Conservation (phyloP, 2,797 vertebrate genomes). For the Echeneis naucrates region DNA sequence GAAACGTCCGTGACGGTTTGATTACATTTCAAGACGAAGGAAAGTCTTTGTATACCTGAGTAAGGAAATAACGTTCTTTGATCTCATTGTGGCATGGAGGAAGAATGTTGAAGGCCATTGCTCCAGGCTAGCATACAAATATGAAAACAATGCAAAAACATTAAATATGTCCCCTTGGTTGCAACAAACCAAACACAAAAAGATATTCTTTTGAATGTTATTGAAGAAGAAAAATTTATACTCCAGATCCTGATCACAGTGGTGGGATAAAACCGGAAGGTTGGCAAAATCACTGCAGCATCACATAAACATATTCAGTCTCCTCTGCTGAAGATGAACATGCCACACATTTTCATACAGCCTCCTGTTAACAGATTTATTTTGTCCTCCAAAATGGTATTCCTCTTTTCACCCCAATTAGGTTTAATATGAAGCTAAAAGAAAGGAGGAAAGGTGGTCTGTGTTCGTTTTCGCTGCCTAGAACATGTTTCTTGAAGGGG, state of each 20-base stretch:
- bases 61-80: conserved; percentile 72
- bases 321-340: conserved; percentile 14
- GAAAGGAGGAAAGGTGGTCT: conserved; percentile 18
- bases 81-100: conserved; percentile 62
- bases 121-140: conserved; percentile 69
- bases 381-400: conserved; percentile 30
- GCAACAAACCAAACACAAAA: conserved; percentile 63
- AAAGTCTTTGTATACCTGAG: conserved; percentile 62
- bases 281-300: conserved; percentile 21
- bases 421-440: conserved; percentile 24
- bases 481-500: conserved; percentile 23
- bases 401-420: conserved; percentile 48
- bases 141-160: conserved; percentile 59
- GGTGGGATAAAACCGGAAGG: conserved; percentile 75
- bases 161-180: conserved; percentile 64
- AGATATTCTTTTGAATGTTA: conserved; percentile 65
- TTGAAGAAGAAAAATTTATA: conserved; percentile 34
- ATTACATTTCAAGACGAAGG: conserved; percentile 58
- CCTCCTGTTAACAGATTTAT: conserved; percentile 23
- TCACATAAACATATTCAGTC: conserved; percentile 27
- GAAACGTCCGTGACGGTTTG: conserved; percentile 46
- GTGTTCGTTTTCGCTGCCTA: neutral
- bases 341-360: neutral
- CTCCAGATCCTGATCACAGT: conserved; percentile 47
- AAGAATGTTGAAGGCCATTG: conserved; percentile 74